phyloP scores from a whole-genome alignment of 2,888 invertebrate species.

The Hemicrepidius hirtus region DNA sequence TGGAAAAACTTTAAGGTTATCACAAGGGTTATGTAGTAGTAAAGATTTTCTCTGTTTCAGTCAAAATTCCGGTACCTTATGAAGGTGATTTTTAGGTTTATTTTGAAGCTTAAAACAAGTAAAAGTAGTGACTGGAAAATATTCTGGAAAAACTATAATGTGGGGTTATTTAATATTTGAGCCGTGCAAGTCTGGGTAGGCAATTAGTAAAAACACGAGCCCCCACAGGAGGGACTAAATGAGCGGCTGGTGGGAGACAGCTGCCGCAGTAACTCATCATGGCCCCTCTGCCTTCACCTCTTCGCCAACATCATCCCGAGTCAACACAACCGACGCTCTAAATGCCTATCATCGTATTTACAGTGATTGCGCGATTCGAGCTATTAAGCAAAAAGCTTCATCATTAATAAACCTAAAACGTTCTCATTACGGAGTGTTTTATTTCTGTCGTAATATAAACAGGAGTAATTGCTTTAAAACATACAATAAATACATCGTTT shows the following conservation, averaged over 20 bases:
- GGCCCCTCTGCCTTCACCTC: constrained; percentile 42
- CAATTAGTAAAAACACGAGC: constrained; percentile 66
- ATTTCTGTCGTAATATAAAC: constrained; percentile 60
- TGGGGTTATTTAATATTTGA: constrained; percentile 60
- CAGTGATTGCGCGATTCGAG: constrained; percentile 65
- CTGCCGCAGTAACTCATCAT: constrained; percentile 66
- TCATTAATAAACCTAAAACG: constrained; percentile 58
- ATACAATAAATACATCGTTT: constrained; percentile 44
- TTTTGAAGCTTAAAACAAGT: too few relatives aligned
- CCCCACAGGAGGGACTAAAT: constrained; percentile 61
- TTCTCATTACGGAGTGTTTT: constrained; percentile 59
- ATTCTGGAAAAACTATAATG: background rate
- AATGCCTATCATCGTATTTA: constrained; percentile 64
- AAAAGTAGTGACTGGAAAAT: too few relatives aligned
- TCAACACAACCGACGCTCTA: constrained; percentile 60
- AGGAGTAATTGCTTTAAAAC: constrained; percentile 57
- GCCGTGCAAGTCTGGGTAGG: constrained; percentile 63
- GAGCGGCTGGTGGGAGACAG: constrained; percentile 63
- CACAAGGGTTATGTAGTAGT: too few relatives aligned
- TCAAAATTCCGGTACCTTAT: too few relatives aligned
- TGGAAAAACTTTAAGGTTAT: too few relatives aligned
- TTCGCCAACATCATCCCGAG: constrained; percentile 30
- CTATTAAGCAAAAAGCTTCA: constrained; percentile 65
- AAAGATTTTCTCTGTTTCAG: too few relatives aligned
- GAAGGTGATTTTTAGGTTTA: too few relatives aligned